A percentile compares a stretch with the other conserved stretches of the same genome.
Evolutionary conservation across 2,797 vertebrate species (phyloP).

Genomic region (Neostethus bicornis): DNA sequence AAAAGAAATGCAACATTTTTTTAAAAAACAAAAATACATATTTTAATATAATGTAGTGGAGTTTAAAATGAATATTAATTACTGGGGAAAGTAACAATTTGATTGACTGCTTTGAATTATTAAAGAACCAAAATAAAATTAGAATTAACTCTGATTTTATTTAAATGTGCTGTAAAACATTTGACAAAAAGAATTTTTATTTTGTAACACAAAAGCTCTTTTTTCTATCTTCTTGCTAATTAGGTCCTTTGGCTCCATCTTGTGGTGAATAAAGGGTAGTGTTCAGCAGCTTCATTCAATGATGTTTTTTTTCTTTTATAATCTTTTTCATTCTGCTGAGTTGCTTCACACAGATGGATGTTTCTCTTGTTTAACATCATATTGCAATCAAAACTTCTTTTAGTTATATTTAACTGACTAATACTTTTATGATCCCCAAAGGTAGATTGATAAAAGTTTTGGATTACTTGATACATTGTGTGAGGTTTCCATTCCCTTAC

Average conservation of each 20-base stretch:
- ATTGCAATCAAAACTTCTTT: not conserved
- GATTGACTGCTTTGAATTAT: too few species aligned
- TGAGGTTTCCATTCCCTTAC: not conserved
- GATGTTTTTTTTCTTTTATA: not conserved
- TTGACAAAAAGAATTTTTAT: not conserved
- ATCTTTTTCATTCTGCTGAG: not conserved
- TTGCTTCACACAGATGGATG: not conserved
- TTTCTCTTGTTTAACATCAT: not conserved
- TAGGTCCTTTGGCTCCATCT: conserved; percentile 24
- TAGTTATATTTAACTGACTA: not conserved
- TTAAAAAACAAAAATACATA: too few species aligned
- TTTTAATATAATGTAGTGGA: too few species aligned
- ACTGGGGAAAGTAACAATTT: too few species aligned
- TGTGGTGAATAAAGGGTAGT: conserved; percentile 27
- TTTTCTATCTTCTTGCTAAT: not conserved
- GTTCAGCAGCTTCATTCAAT: not conserved
- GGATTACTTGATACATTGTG: too few species aligned
- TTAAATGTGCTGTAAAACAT: too few species aligned
- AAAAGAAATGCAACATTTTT: too few species aligned
- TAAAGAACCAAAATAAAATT: too few species aligned
- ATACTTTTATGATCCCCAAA: not conserved
- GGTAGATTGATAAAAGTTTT: too few species aligned
- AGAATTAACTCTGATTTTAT: too few species aligned
- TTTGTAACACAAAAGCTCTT: not conserved
- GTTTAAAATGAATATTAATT: too few species aligned